A percentile compares a stretch with the other conserved stretches of the same genome.
These are phyloP conservation scores for Parauchenoglanis punctatus DNA, from an alignment of 2,797 vertebrate species.

Conservation along the genomic window DNA sequence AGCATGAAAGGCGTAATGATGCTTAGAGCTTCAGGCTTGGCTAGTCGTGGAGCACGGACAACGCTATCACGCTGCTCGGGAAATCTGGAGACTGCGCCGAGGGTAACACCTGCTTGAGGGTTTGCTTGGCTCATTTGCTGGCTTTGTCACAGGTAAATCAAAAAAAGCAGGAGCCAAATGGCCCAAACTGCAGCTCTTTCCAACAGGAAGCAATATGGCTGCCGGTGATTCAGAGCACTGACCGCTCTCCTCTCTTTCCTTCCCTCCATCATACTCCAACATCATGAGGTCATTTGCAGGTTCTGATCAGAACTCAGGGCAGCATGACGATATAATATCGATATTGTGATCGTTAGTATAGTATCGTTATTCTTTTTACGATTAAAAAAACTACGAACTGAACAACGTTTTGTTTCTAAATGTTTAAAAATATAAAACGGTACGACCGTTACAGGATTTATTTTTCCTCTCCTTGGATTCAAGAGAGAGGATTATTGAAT, in stretches of 20 bases:
- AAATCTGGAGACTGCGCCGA: slow-evolving; percentile 39
- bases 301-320: slow-evolving; percentile 6
- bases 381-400: not conserved
- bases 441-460: not conserved
- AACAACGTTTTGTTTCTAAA: not conserved
- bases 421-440: not conserved
- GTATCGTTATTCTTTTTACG: not conserved
- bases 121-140: slow-evolving; percentile 50
- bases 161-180: slow-evolving; percentile 41
- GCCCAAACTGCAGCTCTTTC: slow-evolving; percentile 38
- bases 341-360: not conserved
- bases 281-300: slow-evolving; percentile 3
- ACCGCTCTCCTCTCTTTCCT: not conserved
- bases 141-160: slow-evolving; percentile 48
- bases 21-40: slow-evolving; percentile 48
- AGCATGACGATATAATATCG: not conserved
- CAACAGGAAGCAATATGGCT: slow-evolving; percentile 42
- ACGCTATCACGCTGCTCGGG: slow-evolving; percentile 34
- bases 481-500: not conserved
- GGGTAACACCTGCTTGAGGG: slow-evolving; percentile 55
- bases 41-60: slow-evolving; percentile 42
- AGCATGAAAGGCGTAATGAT: slow-evolving; percentile 53
- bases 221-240: slow-evolving; percentile 6
- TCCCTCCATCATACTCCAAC: not conserved
- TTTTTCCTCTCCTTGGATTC: not conserved